Conservation (phyloP, 2,113 vertebrate genomes). For the Trichechus manatus region DNA sequence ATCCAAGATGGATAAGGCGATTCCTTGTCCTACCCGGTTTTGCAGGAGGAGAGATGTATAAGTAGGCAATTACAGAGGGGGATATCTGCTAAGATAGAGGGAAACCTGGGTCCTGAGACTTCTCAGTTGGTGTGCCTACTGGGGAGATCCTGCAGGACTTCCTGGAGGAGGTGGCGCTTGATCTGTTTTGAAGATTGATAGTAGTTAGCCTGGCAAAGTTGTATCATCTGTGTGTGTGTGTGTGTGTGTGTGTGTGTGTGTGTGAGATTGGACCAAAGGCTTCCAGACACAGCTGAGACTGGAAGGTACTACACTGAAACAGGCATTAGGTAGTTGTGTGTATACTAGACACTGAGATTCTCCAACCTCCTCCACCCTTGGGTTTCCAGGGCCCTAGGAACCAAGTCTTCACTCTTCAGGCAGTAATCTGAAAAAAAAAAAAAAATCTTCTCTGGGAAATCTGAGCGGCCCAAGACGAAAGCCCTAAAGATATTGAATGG, state of each 20-base stretch:
- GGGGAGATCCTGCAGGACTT: not conserved
- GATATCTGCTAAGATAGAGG: not conserved
- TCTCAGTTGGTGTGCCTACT: not conserved
- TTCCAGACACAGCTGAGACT: not conserved
- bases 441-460: not conserved
- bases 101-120: not conserved
- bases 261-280: not conserved
- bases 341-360: not conserved
- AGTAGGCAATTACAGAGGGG: not conserved
- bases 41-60: not conserved
- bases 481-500: not conserved
- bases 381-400: not conserved
- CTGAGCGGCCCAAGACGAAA: not conserved
- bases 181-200: conserved; percentile 1
- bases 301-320: not conserved
- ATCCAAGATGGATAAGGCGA: not conserved
- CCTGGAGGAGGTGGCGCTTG: not conserved
- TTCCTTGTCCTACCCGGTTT: not conserved
- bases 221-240: not conserved
- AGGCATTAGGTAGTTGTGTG: not conserved
- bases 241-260: not conserved
- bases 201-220: not conserved
- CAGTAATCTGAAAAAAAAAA: not conserved
- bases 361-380: not conserved
- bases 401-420: not conserved